Percentiles rank a stretch among this genome's conserved stretches.
These are phyloP conservation scores for Amiota minor DNA, from an alignment of 2,888 invertebrate species.

Conservation along the genomic window DNA sequence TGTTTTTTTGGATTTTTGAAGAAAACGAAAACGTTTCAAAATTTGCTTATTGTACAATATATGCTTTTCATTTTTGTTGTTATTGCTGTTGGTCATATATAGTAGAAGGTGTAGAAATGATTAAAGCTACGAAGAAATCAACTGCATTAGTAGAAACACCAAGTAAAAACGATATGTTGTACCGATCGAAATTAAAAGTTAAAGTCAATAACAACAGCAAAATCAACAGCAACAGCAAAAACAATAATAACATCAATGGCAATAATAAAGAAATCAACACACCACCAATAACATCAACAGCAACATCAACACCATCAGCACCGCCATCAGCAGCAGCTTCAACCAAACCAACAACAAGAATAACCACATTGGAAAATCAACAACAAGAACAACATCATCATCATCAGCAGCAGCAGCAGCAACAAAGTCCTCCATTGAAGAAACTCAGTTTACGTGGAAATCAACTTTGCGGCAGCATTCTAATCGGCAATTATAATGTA, in stretches of 20 bases:
- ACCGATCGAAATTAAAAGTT: slow-evolving; percentile 66
- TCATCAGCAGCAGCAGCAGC: slow-evolving; percentile 32
- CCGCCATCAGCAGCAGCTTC: neutral
- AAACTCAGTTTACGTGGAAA: slow-evolving; percentile 85
- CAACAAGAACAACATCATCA: slow-evolving; percentile 41
- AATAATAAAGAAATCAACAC: slow-evolving; percentile 19
- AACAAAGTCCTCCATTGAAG: slow-evolving; percentile 76
- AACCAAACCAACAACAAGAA: slow-evolving; percentile 23
- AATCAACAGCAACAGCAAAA: slow-evolving; percentile 41
- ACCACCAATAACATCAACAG: slow-evolving; percentile 20
- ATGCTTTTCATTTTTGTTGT: slow-evolving; percentile 20
- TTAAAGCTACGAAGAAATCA: slow-evolving; percentile 64
- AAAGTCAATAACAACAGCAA: slow-evolving; percentile 47
- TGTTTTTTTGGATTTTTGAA: slow-evolving; percentile 40
- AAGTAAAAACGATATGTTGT: slow-evolving; percentile 33
- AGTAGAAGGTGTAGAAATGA: slow-evolving; percentile 50
- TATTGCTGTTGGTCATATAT: slow-evolving; percentile 22
- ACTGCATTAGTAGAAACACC: slow-evolving; percentile 46
- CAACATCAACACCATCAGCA: slow-evolving; percentile 20
- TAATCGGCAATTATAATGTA: slow-evolving; percentile 89
- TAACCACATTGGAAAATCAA: slow-evolving; percentile 30
- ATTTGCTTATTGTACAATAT: slow-evolving; percentile 3
- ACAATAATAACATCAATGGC: slow-evolving; percentile 26
- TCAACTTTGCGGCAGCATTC: slow-evolving; percentile 86
- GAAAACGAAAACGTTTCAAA: slow-evolving; percentile 32